phyloP scores from a whole-genome alignment of 2,888 invertebrate species.

The Cyrtodaria siliqua region DNA sequence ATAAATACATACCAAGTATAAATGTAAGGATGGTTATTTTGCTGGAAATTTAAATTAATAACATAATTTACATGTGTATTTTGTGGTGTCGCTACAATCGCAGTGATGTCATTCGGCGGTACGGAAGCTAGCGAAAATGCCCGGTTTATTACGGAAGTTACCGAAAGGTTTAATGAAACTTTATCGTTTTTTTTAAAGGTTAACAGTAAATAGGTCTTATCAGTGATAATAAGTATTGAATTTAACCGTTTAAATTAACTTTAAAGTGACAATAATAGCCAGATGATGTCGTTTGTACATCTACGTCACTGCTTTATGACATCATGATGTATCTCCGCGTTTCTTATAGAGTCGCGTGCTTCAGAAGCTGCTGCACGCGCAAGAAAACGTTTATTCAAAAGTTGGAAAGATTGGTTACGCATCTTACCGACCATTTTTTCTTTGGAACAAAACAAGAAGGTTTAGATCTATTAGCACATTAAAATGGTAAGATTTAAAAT shows the following conservation, averaged over 20 bases:
- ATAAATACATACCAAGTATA: neutral
- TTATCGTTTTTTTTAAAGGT: neutral
- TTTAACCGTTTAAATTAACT: neutral
- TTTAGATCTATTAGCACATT: too few relatives aligned
- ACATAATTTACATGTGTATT: neutral
- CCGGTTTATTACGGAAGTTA: slow-evolving; percentile 55
- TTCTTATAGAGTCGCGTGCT: slow-evolving; percentile 24
- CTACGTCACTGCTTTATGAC: slow-evolving; percentile 2
- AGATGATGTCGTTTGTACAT: neutral
- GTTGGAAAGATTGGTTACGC: slow-evolving; percentile 35
- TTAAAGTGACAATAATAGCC: neutral
- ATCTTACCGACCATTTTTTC: slow-evolving; percentile 14
- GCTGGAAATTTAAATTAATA: neutral
- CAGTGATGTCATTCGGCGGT: slow-evolving; percentile 64
- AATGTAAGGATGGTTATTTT: too few relatives aligned
- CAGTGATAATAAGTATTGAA: neutral
- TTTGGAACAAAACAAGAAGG: neutral
- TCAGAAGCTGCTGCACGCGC: slow-evolving; percentile 5
- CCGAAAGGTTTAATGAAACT: slow-evolving; percentile 17
- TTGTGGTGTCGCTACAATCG: slow-evolving; percentile 70
- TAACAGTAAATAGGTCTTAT: neutral
- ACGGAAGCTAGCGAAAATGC: slow-evolving; percentile 6
- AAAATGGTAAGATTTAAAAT: too few relatives aligned
- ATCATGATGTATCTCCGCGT: neutral
- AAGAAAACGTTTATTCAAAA: neutral